Conservation (phyloP, 2,888 invertebrate species). For the Cordylochernes scorpioides region DNA sequence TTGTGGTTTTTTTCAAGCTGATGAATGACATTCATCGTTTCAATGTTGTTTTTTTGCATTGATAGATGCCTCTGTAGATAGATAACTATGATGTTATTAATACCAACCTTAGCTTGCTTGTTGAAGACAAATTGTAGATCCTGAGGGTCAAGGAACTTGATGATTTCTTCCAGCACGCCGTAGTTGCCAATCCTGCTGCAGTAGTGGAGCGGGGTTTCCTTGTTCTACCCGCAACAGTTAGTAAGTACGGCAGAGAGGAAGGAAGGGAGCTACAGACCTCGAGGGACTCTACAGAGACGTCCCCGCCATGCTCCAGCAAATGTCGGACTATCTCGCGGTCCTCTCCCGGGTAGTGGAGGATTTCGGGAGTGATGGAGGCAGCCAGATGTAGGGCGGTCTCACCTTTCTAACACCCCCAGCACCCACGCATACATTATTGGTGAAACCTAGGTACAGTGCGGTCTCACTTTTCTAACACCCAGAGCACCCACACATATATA, state of each 20-base stretch:
- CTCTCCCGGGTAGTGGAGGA: constrained; percentile 45
- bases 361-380: constrained; percentile 56
- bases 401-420: constrained; percentile 54
- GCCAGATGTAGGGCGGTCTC: constrained; percentile 83
- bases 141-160: constrained; percentile 59
- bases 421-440: no score
- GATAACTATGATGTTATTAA: no score
- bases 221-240: constrained; percentile 1
- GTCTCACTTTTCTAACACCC: no score
- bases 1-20: no score
- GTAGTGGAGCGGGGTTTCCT: constrained; percentile 84
- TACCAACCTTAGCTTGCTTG: constrained; percentile 49
- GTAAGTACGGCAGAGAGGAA: neutral
- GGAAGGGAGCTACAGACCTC: constrained; percentile 23
- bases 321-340: constrained; percentile 56
- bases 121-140: constrained; percentile 78
- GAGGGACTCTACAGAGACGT: constrained; percentile 55
- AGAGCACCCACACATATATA: no score
- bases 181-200: constrained; percentile 86
- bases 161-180: constrained; percentile 76
- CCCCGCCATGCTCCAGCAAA: constrained; percentile 67
- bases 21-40: no score
- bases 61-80: no score
- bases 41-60: no score
- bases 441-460: no score